Evolutionary conservation across 2,888 invertebrate genomes (phyloP).

Genomic region (Ctena decussata): DNA sequence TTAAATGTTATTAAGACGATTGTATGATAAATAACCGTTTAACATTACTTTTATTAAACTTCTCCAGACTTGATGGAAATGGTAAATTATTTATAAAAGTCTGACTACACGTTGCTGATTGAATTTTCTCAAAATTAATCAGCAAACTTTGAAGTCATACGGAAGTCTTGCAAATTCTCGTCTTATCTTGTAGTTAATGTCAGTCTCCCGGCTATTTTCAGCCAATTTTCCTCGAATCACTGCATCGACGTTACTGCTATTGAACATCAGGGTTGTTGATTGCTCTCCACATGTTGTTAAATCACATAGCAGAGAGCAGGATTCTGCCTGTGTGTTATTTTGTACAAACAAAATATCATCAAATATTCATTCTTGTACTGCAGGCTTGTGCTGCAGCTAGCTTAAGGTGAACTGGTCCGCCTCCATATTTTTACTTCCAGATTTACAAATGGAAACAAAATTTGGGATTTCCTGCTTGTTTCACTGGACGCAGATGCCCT

Average conservation of each 20-base stretch:
- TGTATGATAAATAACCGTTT: too few relatives aligned
- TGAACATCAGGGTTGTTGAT: neutral
- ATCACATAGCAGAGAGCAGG: too few relatives aligned
- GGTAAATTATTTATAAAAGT: neutral
- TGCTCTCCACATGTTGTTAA: neutral
- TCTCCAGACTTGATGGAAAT: too few relatives aligned
- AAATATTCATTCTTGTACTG: neutral
- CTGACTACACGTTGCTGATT: neutral
- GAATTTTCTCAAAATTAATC: neutral
- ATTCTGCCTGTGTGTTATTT: neutral
- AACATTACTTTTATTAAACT: too few relatives aligned
- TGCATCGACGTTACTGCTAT: neutral
- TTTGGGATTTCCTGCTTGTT: too few relatives aligned
- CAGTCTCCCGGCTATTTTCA: neutral
- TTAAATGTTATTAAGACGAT: too few relatives aligned
- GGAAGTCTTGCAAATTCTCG: neutral
- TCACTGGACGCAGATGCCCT: too few relatives aligned
- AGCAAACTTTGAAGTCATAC: neutral
- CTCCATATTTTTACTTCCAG: too few relatives aligned
- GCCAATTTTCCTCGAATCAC: neutral
- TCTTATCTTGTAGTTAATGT: neutral
- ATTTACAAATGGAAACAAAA: too few relatives aligned
- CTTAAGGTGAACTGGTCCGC: too few relatives aligned
- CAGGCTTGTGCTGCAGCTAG: too few relatives aligned
- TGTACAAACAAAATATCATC: neutral